Percentiles rank a stretch among this genome's conserved stretches.
These are phyloP conservation scores for Ceuthmochares aereus DNA, from an alignment of 2,113 vertebrate genomes.

Conservation along the genomic window DNA sequence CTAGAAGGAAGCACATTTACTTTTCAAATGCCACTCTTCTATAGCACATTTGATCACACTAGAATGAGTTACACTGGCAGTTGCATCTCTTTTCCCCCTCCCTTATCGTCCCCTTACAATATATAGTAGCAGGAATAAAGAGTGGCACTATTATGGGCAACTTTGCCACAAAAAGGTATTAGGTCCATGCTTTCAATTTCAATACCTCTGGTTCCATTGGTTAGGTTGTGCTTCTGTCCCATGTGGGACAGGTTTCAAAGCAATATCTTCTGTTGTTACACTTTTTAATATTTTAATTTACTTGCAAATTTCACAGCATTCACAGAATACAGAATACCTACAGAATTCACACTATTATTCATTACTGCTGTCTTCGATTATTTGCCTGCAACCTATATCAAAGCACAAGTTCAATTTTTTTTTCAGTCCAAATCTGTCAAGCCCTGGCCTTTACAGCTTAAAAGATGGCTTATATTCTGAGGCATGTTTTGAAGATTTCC, in stretches of 20 bases:
- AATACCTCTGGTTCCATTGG: too few relatives aligned
- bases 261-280: neutral
- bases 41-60: fast-evolving
- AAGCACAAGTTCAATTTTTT: neutral
- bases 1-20: neutral
- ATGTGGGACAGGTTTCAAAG: neutral
- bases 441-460: neutral
- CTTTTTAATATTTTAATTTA: neutral
- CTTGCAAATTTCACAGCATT: too few relatives aligned
- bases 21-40: neutral
- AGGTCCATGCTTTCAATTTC: neutral
- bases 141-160: fast-evolving
- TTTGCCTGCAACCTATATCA: neutral
- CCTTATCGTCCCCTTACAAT: neutral
- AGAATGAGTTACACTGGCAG: neutral
- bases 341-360: neutral
- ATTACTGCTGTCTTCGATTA: neutral
- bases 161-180: neutral
- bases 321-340: too few relatives aligned
- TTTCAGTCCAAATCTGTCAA: neutral
- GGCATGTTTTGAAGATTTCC: neutral
- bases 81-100: neutral
- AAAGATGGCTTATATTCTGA: neutral
- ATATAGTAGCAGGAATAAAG: neutral
- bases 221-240: neutral